These are phyloP conservation scores for Zaprionus lachaisei DNA, from an alignment of 1,140 invertebrate genomes.

Conservation along the genomic window DNA sequence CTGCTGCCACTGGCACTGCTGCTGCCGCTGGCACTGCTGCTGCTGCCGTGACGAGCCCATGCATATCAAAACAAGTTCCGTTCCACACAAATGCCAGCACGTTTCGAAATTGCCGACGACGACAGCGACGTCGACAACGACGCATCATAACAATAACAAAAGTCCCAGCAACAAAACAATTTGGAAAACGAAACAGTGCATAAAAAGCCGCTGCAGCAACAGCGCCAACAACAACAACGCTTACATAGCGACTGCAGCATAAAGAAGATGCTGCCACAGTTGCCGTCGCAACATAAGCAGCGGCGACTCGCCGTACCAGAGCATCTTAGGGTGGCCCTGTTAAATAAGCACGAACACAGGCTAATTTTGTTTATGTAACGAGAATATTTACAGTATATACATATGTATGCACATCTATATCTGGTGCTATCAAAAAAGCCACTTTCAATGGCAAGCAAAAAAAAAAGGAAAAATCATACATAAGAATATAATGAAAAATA, in stretches of 20 bases:
- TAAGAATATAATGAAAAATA: neutral
- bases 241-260: neutral
- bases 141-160: slow-evolving; percentile 81
- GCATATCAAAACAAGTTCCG: slow-evolving; percentile 80
- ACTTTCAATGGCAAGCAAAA: neutral
- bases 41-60: slow-evolving; percentile 50
- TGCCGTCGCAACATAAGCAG: slow-evolving; percentile 35
- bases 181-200: slow-evolving; percentile 70
- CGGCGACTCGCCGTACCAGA: slow-evolving; percentile 20
- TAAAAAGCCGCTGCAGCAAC: slow-evolving; percentile 53
- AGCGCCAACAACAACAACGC: neutral
- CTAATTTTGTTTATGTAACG: neutral
- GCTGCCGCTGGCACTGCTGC: slow-evolving; percentile 26
- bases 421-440: neutral
- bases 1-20: slow-evolving; percentile 26
- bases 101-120: slow-evolving; percentile 70
- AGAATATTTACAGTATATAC: neutral
- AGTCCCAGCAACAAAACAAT: slow-evolving; percentile 60
- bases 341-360: neutral
- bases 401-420: too few relatives aligned
- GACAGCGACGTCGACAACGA: slow-evolving; percentile 45
- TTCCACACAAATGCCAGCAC: slow-evolving; percentile 81
- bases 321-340: slow-evolving; percentile 53
- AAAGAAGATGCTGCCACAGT: slow-evolving; percentile 37
- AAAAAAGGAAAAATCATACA: neutral